Base-by-base conservation (phyloP, 2,113 vertebrate species). In the Egretta garzetta region DNA sequence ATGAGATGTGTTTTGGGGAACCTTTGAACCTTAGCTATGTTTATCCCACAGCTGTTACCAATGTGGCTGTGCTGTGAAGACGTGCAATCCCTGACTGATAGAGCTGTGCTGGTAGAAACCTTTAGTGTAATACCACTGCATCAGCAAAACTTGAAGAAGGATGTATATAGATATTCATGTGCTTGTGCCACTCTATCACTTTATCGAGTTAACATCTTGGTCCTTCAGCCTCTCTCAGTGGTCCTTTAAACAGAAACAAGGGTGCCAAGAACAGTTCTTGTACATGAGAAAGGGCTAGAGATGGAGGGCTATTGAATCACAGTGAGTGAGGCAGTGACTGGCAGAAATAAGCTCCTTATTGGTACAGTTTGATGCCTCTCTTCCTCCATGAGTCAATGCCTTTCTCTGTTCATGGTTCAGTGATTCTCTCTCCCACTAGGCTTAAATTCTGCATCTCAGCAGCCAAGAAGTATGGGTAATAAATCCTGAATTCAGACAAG, bases 61-160 rank as follows among this genome's bases (percentile, higher is more conserved):
- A 18, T 0, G 3, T 7, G 10, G 39, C 47, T 1, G 1, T 16
- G 4, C n/a, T 76, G 17, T 55, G 32, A 90, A 84, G 64, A 86
- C 70, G 15, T 13, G 7, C 28, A 58, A 11, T 58, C 27, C 17
- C n/a, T 28, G 28, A 7, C 24, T 68, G 55, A 59, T 6, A 63
- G 14, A 86, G 49, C 33, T 58, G 28, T 23, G 35, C 39, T 64
- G n/a, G 35, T 55, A 50, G 21, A 80, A 62, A 73, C 4, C 5
- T 64, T 30, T 8, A 35, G 6, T 21, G n/a, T 52, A 50, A 67
- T 58, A 64, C 53, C 45, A 62, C 20, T 62, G 30, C 24, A 32
- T 28, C 60, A 55, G 41, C n/a, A 86, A 63, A 88, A 56, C 21
- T 66, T 72, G 0, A 41, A 32, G 75, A 85, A 68, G 35, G 11